A percentile compares a stretch with the other conserved stretches of the same genome.
These are phyloP conservation scores for Halictus quadricinctus DNA, from an alignment of 2,888 invertebrate genomes.

Conservation along the genomic window DNA sequence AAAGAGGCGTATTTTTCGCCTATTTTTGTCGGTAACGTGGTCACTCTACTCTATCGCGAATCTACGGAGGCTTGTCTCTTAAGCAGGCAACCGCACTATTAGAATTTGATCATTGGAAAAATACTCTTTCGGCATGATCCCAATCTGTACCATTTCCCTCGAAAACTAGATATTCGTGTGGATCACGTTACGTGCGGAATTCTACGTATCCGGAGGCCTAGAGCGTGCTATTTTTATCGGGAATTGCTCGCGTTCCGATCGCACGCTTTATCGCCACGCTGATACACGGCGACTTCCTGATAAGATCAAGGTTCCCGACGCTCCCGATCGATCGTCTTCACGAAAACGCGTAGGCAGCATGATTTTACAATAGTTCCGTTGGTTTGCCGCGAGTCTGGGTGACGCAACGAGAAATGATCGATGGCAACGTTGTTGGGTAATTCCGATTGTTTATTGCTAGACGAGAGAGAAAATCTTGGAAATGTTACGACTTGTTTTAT, in stretches of 20 bases:
- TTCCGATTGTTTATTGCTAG: background rate
- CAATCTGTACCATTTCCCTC: background rate
- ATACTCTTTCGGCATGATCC: too few relatives aligned
- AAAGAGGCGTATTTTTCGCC: too few relatives aligned
- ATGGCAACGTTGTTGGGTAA: background rate
- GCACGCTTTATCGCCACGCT: slow-evolving; percentile 23
- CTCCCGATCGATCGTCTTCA: background rate
- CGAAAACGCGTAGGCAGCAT: background rate
- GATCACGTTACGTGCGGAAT: background rate
- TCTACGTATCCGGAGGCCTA: slow-evolving; percentile 2
- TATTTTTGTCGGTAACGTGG: too few relatives aligned
- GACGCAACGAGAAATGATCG: background rate
- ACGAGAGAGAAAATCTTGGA: background rate
- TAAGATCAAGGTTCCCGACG: slow-evolving; percentile 21
- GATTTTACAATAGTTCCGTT: background rate
- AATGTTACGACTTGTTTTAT: background rate
- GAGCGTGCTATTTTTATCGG: slow-evolving; percentile 21
- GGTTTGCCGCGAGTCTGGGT: background rate
- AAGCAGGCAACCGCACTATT: too few relatives aligned
- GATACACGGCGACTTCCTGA: slow-evolving; percentile 24
- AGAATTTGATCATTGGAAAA: too few relatives aligned
- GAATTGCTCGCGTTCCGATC: slow-evolving; percentile 1
- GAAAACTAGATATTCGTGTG: background rate
- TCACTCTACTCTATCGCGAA: too few relatives aligned
- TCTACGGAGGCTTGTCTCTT: too few relatives aligned